Percentiles rank a stretch among this genome's conserved stretches.
Evolutionary conservation across 2,888 invertebrate species (phyloP).

Genomic region (Agonopterix alstromeriana): DNA sequence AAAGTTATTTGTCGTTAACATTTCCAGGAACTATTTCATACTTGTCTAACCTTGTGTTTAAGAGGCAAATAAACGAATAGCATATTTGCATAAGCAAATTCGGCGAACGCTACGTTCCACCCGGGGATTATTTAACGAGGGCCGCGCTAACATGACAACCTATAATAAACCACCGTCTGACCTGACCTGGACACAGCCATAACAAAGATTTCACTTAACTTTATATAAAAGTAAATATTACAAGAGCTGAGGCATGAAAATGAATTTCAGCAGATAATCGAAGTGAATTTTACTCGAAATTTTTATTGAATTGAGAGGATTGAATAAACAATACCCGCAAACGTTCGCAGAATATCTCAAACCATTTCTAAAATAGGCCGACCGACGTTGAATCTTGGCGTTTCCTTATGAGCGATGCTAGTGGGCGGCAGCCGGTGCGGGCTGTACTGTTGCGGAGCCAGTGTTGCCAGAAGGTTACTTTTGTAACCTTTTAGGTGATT

Average conservation of each 20-base stretch:
- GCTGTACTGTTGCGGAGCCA: too few relatives aligned
- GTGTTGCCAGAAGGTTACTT: too few relatives aligned
- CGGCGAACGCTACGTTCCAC: conserved; percentile 11
- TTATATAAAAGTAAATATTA: too few relatives aligned
- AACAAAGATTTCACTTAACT: too few relatives aligned
- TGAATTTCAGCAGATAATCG: too few relatives aligned
- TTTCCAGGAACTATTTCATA: conserved; percentile 36
- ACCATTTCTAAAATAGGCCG: conserved; percentile 32
- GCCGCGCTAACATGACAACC: too few relatives aligned
- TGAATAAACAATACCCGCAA: neutral
- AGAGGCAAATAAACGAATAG: conserved; percentile 30
- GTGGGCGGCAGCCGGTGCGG: conserved; percentile 27
- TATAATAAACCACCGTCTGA: too few relatives aligned
- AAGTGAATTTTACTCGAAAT: too few relatives aligned
- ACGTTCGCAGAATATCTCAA: conserved; percentile 36
- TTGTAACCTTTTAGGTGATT: too few relatives aligned
- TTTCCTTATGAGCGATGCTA: conserved; percentile 48
- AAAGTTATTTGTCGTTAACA: conserved; percentile 21
- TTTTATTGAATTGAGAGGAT: too few relatives aligned
- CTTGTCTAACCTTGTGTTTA: conserved; percentile 33
- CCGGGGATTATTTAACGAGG: conserved; percentile 7
- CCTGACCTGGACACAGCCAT: too few relatives aligned
- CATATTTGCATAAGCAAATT: conserved; percentile 44
- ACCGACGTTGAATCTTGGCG: conserved; percentile 29
- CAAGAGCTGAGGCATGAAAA: too few relatives aligned